These are phyloP conservation scores for Mormyrus lacerda DNA, from an alignment of 2,113 vertebrate genomes.

Conservation along the genomic window DNA sequence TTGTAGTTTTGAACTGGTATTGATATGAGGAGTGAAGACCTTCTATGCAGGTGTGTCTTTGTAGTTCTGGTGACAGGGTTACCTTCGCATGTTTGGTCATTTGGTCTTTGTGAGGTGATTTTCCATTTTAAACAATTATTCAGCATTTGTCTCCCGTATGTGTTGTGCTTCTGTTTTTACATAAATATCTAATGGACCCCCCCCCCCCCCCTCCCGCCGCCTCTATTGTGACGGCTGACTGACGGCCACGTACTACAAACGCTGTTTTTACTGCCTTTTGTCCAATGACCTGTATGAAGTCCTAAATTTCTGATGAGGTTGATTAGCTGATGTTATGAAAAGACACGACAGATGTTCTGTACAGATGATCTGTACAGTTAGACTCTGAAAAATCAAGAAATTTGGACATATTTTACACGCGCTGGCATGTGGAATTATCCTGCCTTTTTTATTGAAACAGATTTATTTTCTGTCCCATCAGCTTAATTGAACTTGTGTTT, in stretches of 20 bases:
- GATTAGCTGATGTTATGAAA: constrained; percentile 51
- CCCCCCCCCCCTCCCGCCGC: too few species aligned
- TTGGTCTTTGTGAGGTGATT: neutral
- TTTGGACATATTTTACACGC: constrained; percentile 45
- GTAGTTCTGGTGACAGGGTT: neutral
- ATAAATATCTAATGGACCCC: neutral
- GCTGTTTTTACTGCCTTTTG: neutral
- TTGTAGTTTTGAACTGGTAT: neutral
- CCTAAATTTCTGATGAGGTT: constrained; percentile 56
- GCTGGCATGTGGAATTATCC: constrained; percentile 33
- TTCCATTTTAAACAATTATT: neutral
- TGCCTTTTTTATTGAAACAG: constrained; percentile 16
- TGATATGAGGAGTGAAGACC: neutral
- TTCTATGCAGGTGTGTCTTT: neutral
- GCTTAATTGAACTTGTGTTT: constrained; percentile 47
- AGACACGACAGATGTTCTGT: constrained; percentile 56
- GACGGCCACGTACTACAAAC: neutral
- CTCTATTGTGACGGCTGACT: neutral
- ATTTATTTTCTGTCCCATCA: constrained; percentile 41
- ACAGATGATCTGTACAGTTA: constrained; percentile 42
- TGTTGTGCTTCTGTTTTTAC: neutral
- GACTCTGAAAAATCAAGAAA: constrained; percentile 41
- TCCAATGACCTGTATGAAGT: constrained; percentile 40
- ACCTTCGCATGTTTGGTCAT: neutral
- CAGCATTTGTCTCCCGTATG: neutral